A percentile compares a stretch with the other conserved stretches of the same genome.
These are phyloP conservation scores for Bergia puertoricense DNA, from an alignment of 92 coral and sea anemone genomes.

Conservation along the genomic window DNA sequence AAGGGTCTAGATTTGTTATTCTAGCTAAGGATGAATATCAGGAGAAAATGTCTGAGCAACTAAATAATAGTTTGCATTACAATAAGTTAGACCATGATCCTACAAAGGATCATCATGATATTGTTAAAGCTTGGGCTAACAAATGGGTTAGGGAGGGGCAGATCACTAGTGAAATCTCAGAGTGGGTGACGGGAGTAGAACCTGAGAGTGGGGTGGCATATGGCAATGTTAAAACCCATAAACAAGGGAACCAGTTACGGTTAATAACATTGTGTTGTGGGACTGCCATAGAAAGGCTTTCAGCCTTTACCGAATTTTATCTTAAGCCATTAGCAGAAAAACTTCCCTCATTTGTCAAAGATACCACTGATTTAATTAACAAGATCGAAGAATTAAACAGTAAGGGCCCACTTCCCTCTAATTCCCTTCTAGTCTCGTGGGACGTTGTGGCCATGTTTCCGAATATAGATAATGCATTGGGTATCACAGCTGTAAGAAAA, in stretches of 20 bases:
- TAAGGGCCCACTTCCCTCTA: too few relatives aligned
- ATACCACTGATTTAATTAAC: too few relatives aligned
- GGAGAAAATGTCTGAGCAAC: conserved; percentile 53
- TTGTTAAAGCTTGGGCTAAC: background rate
- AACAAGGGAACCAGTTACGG: background rate
- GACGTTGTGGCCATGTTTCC: too few relatives aligned
- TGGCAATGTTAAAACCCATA: too few relatives aligned
- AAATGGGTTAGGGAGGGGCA: conserved; percentile 35
- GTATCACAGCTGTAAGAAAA: too few relatives aligned
- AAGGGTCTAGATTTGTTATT: conserved; percentile 54
- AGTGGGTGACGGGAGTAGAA: background rate
- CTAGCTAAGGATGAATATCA: conserved; percentile 39
- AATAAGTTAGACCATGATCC: conserved; percentile 19
- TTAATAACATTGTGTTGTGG: conserved; percentile 39
- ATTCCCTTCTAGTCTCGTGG: too few relatives aligned
- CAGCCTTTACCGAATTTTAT: conserved; percentile 46
- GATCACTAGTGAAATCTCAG: conserved; percentile 21
- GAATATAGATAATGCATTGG: too few relatives aligned
- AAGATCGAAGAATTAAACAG: too few relatives aligned
- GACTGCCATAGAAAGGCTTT: conserved; percentile 32
- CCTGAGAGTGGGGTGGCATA: too few relatives aligned
- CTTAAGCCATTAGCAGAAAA: conserved; percentile 34
- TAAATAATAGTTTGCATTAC: conserved; percentile 47
- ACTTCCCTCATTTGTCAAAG: conserved; percentile 49
- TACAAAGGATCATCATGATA: conserved; percentile 9